A percentile compares a stretch with the other conserved stretches of the same genome.
Evolutionary conservation across 2,888 invertebrate species (phyloP).

Genomic region (Ornithoptera priamus): DNA sequence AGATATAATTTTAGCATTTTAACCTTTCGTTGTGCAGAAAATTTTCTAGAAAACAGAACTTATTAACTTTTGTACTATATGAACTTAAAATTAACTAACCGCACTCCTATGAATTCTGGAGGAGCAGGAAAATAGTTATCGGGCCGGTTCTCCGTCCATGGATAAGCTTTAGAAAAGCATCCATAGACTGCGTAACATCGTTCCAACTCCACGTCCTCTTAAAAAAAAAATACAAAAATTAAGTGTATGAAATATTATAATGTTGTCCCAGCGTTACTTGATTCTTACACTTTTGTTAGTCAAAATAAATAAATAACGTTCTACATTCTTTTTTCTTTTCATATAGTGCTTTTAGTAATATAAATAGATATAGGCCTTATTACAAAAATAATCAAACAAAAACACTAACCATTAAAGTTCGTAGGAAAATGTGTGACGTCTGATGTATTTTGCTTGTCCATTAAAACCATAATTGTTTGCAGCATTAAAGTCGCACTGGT

Average conservation of each 20-base stretch:
- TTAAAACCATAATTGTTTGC: constrained; percentile 74
- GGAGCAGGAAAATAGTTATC: constrained; percentile 89
- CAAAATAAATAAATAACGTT: no score
- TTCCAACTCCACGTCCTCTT: constrained; percentile 73
- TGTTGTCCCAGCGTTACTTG: background rate
- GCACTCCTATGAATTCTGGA: constrained; percentile 81
- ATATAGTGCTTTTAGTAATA: no score
- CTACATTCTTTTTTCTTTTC: no score
- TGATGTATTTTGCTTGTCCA: constrained; percentile 73
- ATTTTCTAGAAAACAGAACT: no score
- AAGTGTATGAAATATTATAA: background rate
- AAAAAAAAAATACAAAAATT: constrained; percentile 13
- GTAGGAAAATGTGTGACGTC: constrained; percentile 63
- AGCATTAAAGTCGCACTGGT: constrained; percentile 76
- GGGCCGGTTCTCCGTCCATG: constrained; percentile 90
- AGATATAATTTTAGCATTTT: no score
- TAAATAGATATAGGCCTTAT: background rate
- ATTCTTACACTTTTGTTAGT: no score
- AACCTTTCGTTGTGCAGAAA: no score
- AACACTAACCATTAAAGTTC: constrained; percentile 61
- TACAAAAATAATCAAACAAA: background rate
- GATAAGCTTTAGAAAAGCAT: constrained; percentile 88
- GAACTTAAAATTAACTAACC: constrained; percentile 50
- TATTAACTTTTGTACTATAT: no score
- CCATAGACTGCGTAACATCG: constrained; percentile 90